Conservation (phyloP, 2,888 invertebrate genomes). For the Dioctria linearis region DNA sequence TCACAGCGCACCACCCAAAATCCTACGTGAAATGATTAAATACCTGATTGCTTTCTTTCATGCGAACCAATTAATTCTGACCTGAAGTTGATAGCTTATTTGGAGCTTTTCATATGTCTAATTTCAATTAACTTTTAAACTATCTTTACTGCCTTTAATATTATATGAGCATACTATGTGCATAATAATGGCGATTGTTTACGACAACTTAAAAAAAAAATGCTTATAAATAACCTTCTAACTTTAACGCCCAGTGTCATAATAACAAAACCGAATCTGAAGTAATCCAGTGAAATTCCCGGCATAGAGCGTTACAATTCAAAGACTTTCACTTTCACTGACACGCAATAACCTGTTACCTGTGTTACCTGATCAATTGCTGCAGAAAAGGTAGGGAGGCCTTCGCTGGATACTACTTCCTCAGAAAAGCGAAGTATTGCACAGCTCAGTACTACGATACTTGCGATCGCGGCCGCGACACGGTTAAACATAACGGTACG, state of each 20-base stretch:
- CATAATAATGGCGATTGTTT: too few relatives aligned
- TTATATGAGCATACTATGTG: too few relatives aligned
- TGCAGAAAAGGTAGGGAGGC: slow-evolving; percentile 24
- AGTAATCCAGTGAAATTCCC: slow-evolving; percentile 44
- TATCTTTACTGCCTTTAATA: too few relatives aligned
- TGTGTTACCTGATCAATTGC: slow-evolving; percentile 5
- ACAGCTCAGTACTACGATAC: slow-evolving; percentile 6
- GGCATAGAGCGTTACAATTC: background rate
- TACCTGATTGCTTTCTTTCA: too few relatives aligned
- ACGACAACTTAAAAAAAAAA: too few relatives aligned
- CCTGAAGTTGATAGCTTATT: too few relatives aligned
- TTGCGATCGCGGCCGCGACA: background rate
- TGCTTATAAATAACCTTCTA: too few relatives aligned
- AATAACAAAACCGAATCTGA: slow-evolving; percentile 1
- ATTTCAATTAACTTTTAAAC: too few relatives aligned
- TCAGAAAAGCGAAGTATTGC: slow-evolving; percentile 2
- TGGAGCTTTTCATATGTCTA: too few relatives aligned
- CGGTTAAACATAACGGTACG: slow-evolving; percentile 12
- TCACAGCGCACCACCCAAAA: too few relatives aligned
- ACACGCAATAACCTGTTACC: slow-evolving; percentile 34
- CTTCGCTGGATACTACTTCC: background rate
- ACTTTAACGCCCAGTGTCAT: background rate
- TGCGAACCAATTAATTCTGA: too few relatives aligned
- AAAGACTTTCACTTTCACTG: slow-evolving; percentile 45
- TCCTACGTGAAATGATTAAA: too few relatives aligned